A percentile compares a stretch with the other conserved stretches of the same genome.
phyloP scores from a whole-genome alignment of 2,113 vertebrate genomes.

The Hoplias malabaricus region DNA sequence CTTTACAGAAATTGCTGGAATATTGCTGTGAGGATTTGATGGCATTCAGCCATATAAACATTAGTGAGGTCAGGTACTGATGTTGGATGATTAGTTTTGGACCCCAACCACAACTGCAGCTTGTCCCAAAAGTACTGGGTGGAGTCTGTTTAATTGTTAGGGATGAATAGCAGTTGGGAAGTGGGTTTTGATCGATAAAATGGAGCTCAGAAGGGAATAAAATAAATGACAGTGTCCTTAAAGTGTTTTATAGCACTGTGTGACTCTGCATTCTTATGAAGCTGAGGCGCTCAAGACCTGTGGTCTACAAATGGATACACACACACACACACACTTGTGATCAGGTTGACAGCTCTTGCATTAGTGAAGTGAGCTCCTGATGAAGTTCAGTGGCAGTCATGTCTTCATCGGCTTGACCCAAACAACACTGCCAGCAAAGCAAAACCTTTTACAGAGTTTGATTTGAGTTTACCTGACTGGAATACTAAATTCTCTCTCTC shows the following conservation, averaged over 20 bases:
- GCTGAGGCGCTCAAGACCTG: neutral
- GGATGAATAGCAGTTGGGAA: too few species aligned
- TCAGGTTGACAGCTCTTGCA: constrained; percentile 23
- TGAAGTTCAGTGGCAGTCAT: constrained; percentile 36
- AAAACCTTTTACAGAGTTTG: constrained; percentile 39
- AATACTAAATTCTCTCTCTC: constrained; percentile 39
- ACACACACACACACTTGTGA: neutral
- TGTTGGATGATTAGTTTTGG: too few species aligned
- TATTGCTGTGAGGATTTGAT: too few species aligned
- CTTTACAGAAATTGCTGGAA: too few species aligned
- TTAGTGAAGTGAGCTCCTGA: constrained; percentile 32
- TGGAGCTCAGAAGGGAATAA: too few species aligned
- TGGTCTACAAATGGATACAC: neutral
- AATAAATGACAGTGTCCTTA: neutral
- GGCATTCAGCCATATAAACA: too few species aligned
- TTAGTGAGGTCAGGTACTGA: too few species aligned
- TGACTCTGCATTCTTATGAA: neutral
- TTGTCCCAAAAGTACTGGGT: too few species aligned
- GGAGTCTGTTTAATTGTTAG: too few species aligned
- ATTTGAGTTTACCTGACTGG: constrained; percentile 35
- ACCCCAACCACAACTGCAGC: too few species aligned
- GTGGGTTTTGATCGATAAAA: too few species aligned
- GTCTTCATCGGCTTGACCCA: constrained; percentile 15
- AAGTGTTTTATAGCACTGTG: neutral
- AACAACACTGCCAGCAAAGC: constrained; percentile 40